Base-by-base conservation (phyloP, 2,113 vertebrate genomes). In the Anarhynchus alexandrinus region DNA sequence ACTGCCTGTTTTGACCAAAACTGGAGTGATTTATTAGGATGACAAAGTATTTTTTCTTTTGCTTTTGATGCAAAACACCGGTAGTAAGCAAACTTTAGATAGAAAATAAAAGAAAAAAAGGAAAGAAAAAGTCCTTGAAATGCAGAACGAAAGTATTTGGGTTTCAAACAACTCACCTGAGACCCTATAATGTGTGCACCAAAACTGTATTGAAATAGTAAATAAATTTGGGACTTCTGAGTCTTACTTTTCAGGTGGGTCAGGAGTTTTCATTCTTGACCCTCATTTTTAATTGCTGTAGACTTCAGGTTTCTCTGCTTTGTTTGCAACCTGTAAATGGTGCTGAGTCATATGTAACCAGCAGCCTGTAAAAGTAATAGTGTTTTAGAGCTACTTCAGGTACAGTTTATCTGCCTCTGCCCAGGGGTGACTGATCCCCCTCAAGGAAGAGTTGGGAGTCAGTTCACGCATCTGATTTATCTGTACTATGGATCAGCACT, bases 121-220 rank as follows among this genome's bases (percentile, higher is more conserved):
- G 5, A 6, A 18, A 29, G n/a, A 30, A 15, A 15, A 59, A 52
- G 2, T 47, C 4, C 19, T 29, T 54, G 34, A 77, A 81, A 27
- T 7, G 9, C 26, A 64, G 19, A 73, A 27, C 12, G 42, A 3
- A 86, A 67, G 2, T 51, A 22, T 34, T 62, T 38, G 21, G 13
- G 6, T 91, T 82, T 80, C 17, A 65, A 36, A 21, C 9, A 64
- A 19, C 9, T 80, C 14, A 10, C 3, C 12, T 65, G 26, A 14
- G 6, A 19, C 11, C 10, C 10, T 27, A 0, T 5, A 34, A 40
- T 13, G 4, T 15, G 11, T 22, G 32, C 18, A 59, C 9, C 5
- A n/a, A 27, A 4, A 14, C 10, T 54, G 51, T 22, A 10, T 6
- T 78, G 34, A 49, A 52, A 27, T 4, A 42, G 4, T 21, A 19